Evolutionary conservation across 2,888 invertebrate species (phyloP).

Genomic region (Andricus curvator): DNA sequence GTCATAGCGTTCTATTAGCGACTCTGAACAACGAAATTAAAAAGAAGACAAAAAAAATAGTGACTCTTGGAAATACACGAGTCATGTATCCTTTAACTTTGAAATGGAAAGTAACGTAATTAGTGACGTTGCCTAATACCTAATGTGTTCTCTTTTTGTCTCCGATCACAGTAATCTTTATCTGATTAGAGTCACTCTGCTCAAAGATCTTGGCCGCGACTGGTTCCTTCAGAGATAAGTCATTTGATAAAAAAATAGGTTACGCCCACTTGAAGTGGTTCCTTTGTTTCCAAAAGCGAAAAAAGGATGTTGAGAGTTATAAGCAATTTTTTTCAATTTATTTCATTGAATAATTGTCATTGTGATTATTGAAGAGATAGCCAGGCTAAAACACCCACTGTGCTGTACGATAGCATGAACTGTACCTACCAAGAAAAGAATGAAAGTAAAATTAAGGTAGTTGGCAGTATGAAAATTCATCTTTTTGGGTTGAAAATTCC

Average conservation of each 20-base stretch:
- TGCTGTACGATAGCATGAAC: too few species aligned
- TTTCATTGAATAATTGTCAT: background rate
- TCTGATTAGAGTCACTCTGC: constrained; percentile 34
- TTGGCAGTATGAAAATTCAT: too few species aligned
- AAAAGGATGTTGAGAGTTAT: background rate
- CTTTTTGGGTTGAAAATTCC: too few species aligned
- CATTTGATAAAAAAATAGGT: constrained; percentile 18
- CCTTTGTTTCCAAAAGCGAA: background rate
- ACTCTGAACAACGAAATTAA: constrained; percentile 19
- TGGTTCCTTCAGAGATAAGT: constrained; percentile 27
- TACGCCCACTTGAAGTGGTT: constrained; percentile 4
- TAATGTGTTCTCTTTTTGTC: constrained; percentile 52
- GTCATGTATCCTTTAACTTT: constrained; percentile 18
- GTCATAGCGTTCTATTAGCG: constrained; percentile 56
- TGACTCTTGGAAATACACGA: background rate
- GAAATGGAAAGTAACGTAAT: constrained; percentile 48
- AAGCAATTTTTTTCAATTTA: background rate
- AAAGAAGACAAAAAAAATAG: constrained; percentile 13
- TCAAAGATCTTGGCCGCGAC: background rate
- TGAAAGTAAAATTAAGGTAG: too few species aligned
- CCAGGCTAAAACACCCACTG: too few species aligned
- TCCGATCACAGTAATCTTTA: constrained; percentile 44
- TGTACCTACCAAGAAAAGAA: too few species aligned
- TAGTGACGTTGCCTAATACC: constrained; percentile 53
- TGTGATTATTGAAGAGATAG: too few species aligned